These are phyloP conservation scores for Apamea monoglypha DNA, from an alignment of 2,888 invertebrate species.

Conservation along the genomic window DNA sequence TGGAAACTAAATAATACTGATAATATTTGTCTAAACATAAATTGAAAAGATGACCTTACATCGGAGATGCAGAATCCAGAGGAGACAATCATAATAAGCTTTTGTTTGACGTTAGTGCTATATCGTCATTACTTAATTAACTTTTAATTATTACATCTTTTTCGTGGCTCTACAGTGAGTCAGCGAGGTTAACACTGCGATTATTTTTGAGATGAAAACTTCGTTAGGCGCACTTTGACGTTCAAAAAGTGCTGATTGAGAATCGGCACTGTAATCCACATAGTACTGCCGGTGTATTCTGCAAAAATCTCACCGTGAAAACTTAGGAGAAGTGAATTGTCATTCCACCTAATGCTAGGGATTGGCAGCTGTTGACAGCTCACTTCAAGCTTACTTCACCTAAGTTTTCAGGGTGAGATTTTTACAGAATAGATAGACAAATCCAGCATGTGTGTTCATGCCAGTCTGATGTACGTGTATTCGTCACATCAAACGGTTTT, in stretches of 20 bases:
- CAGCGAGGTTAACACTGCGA: not conserved
- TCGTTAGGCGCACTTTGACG: not conserved
- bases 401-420: too few species aligned
- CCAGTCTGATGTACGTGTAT: slow-evolving; percentile 22
- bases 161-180: not conserved
- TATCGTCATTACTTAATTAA: not conserved
- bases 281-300: not conserved
- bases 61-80: slow-evolving; percentile 25
- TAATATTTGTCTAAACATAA: slow-evolving; percentile 19
- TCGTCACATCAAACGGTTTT: slow-evolving; percentile 54
- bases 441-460: slow-evolving; percentile 18
- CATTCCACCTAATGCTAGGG: not conserved
- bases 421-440: not conserved
- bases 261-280: too few species aligned
- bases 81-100: slow-evolving; percentile 24
- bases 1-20: slow-evolving; percentile 33
- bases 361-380: not conserved
- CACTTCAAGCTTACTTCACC: not conserved
- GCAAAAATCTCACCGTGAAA: not conserved
- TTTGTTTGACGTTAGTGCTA: slow-evolving; percentile 6
- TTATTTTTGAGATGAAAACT: not conserved
- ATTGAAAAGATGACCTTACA: slow-evolving; percentile 50
- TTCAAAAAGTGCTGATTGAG: too few species aligned
- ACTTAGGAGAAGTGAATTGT: not conserved
- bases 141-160: not conserved